phyloP scores from a whole-genome alignment of 2,797 vertebrate genomes.

The Jordanella pulchra region DNA sequence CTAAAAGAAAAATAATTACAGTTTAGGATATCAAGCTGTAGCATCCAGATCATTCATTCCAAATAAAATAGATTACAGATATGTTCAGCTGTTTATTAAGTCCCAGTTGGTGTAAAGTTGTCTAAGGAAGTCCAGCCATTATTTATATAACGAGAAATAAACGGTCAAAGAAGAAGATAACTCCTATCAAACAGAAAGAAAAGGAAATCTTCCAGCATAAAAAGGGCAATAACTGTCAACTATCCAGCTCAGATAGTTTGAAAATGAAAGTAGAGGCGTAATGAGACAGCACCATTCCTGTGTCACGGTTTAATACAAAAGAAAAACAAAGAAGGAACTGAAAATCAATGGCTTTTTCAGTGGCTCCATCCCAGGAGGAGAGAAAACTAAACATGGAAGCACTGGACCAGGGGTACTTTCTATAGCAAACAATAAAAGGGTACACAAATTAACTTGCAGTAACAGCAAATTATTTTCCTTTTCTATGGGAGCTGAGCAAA shows the following conservation, averaged over 20 bases:
- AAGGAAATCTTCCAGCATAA: not conserved
- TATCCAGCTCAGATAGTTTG: too few species aligned
- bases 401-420: not conserved
- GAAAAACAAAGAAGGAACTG: not conserved
- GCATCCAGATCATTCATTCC: not conserved
- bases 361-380: not conserved
- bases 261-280: not conserved
- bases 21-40: not conserved
- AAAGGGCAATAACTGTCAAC: too few species aligned
- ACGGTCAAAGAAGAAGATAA: not conserved
- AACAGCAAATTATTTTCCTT: not conserved
- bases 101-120: not conserved
- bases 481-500: not conserved
- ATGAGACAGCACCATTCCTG: not conserved
- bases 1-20: not conserved
- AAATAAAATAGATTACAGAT: not conserved
- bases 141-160: too few species aligned
- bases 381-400: not conserved
- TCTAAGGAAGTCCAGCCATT: not conserved
- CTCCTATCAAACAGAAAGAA: too few species aligned
- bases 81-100: too few species aligned
- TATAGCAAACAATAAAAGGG: not conserved
- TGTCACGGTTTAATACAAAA: not conserved
- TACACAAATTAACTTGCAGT: not conserved
- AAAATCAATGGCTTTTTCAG: not conserved